Conservation (phyloP, 92 coral and sea anemone species). For the Meandrina meandrites region DNA sequence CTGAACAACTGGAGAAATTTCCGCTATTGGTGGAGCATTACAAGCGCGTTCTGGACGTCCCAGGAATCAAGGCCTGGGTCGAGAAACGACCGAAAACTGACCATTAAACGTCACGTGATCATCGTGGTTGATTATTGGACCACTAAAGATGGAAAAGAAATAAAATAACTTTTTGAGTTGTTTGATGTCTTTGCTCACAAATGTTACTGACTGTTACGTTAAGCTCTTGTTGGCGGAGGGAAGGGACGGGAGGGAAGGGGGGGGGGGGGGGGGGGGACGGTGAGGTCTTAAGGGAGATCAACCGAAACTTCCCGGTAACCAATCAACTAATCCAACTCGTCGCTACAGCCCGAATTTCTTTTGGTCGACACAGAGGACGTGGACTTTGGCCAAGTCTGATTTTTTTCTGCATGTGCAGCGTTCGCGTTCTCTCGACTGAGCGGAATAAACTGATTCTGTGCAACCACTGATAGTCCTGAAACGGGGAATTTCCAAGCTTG, state of each 20-base stretch:
- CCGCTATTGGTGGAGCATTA: slow-evolving; percentile 31
- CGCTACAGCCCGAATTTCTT: no score
- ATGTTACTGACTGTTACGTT: background rate
- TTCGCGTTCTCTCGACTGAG: no score
- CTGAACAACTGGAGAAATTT: slow-evolving; percentile 6
- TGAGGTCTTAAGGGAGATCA: no score
- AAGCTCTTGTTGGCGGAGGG: background rate
- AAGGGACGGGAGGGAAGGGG: background rate
- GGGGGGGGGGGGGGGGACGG: background rate
- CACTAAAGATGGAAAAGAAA: background rate
- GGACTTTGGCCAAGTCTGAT: no score
- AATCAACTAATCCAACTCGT: no score
- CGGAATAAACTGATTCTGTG: no score
- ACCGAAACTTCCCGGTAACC: no score
- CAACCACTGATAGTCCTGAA: no score
- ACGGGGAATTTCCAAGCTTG: no score
- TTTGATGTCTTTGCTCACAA: background rate
- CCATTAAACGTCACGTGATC: background rate
- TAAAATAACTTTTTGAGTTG: background rate
- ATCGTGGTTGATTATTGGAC: background rate
- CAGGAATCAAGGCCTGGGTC: slow-evolving; percentile 32
- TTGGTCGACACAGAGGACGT: no score
- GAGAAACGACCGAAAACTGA: slow-evolving; percentile 23
- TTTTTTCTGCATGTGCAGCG: no score
- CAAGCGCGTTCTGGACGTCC: slow-evolving; percentile 21